Base-by-base conservation (phyloP, 1,140 invertebrate species). In the Plectrocnemia conspersa region DNA sequence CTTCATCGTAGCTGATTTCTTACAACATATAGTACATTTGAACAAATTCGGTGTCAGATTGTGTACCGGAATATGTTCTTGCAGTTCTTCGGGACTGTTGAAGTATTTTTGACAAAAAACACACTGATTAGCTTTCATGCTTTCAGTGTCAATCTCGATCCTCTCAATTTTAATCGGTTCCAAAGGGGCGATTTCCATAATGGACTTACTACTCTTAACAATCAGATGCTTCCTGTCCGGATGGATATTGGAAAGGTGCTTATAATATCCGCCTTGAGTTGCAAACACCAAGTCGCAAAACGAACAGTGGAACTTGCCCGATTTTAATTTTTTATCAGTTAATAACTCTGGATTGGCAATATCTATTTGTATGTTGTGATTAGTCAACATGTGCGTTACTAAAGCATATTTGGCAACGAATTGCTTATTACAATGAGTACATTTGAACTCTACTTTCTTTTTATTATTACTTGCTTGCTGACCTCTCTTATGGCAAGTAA, bases 181-280 rank as follows among this genome's bases (percentile, higher is more conserved):
- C 38, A 68, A 66, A 2, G 48, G 60, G 2, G 62, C 66, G 10
- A 68, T 58, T 0, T 71, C 71, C 1, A 70, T 72, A 29, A 73
- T 72, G 0, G 73, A 71, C 36, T 76, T 73, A 9, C 54, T 36
- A 9, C 66, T 63, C 53, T 76, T 76, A 11, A 76, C 68, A 73
- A 76, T 76, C n/a, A n/a, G n/a, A n/a, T n/a, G n/a, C 58, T 74
- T 75, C 38, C 68, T 73, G 49, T 74, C 66, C 0, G 74, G 73
- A 61, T 76, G 74, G 4, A 68, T 68, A 2, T 68, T 62, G 9
- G 65, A 59, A 46, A 76, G 52, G 41, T 76, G 74, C 1, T 71
- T 64, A 11, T 74, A 71, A 13, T 75, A 64, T 58, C 70, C 69
- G 7, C 68, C 54, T 21, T 71, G 55, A 35, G 73, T 66, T 1